Evolutionary conservation across 2,888 invertebrate genomes (phyloP), one percentile per base, ranked within the genome.

Genomic region (Polydrusus tereticollis): DNA sequence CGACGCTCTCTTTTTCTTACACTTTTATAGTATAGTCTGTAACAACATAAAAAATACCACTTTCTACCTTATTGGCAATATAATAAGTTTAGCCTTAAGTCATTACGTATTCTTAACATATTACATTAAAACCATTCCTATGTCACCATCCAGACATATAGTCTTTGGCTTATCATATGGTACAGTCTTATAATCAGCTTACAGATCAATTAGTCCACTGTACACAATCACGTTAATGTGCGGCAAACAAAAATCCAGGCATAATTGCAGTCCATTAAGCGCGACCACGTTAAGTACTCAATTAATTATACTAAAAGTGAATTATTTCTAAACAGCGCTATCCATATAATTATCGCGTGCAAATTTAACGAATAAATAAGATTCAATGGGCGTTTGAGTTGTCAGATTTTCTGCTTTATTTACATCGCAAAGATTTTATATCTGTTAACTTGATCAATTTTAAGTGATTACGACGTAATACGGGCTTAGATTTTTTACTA

Each of bases 291-390:
- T 67, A 67, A 69, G 55, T 57, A 62, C 69, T 69, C 36, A 62
- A 69, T 69, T 69, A 69, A 69, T 69, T 69, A 69, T 52, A 50
- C 52, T 60, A 55, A 69, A 62, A 62, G 69, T 69, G 55, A 69
- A 69, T 62, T 69, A 69, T 69, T 62, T 69, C 69, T 69, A 69
- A 69, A 50, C 62, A 69, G 36, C 60, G 38, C 62, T 55, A 55
- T 62, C 55, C 62, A 45, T 52, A 69, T 69, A 60, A 69, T 69
- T 69, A 69, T 69, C 62, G 69, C 69, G 62, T 62, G 60, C 69
- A 52, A 60, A 38, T 62, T 43, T 26, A 60, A 52, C 62, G 62
- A 55, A 69, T 69, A 69, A 69, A 69, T 69, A 69, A 29, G 33
- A 33, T 43, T 41, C 21, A n/a, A 50, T 38, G 38, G 69, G 62